These are phyloP conservation scores for Eclectus roratus DNA, from an alignment of 2,113 vertebrate genomes.

Conservation along the genomic window DNA sequence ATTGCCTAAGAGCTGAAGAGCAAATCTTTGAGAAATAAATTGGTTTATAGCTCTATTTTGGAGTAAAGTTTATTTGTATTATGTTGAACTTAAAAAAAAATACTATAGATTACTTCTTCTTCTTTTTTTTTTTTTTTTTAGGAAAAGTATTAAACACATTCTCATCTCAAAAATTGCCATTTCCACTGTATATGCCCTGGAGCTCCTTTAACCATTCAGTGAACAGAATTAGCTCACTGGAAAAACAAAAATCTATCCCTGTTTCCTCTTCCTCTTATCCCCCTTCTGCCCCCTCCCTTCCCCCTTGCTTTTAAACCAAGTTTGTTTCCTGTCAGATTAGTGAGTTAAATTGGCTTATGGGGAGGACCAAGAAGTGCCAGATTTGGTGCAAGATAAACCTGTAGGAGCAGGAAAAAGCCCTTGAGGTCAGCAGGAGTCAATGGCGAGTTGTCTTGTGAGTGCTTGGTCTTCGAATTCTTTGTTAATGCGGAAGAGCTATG, in stretches of 20 bases:
- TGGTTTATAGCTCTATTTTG: neutral
- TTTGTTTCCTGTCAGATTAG: constrained; percentile 66
- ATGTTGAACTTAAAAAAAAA: neutral
- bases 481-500: neutral
- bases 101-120: neutral
- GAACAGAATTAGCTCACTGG: constrained; percentile 26
- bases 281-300: neutral
- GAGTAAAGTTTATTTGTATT: neutral
- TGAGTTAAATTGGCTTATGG: constrained; percentile 25
- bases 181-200: neutral
- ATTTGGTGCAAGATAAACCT: constrained; percentile 46
- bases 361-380: constrained; percentile 3
- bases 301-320: neutral
- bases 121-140: neutral
- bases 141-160: neutral
- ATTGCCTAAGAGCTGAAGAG: neutral
- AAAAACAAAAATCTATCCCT: constrained; percentile 45
- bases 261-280: constrained; percentile 51
- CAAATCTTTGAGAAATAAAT: neutral
- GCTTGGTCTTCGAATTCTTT: neutral
- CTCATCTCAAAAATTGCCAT: neutral
- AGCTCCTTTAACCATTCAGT: neutral
- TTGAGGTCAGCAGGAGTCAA: neutral
- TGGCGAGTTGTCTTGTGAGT: neutral
- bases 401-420: constrained; percentile 20